Percentiles rank a stretch among this genome's conserved stretches.
These are phyloP conservation scores for Eremobia ochroleuca DNA, from an alignment of 2,888 invertebrate species.

Conservation along the genomic window DNA sequence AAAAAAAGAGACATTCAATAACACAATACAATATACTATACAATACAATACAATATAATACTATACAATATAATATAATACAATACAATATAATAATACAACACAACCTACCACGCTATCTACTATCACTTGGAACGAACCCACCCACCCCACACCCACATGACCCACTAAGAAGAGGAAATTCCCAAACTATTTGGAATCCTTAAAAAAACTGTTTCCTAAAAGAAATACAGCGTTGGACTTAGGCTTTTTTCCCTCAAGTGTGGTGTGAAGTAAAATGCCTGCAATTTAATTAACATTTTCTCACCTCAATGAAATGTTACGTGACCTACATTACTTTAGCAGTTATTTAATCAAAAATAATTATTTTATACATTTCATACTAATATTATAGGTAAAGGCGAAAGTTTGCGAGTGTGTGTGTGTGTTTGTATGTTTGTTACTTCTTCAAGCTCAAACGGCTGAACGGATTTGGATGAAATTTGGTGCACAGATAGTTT, in stretches of 20 bases:
- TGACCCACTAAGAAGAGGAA: conserved; percentile 73
- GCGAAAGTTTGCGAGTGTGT: no score
- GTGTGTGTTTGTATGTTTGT: no score
- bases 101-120: no score
- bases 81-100: no score
- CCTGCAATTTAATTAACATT: conserved; percentile 27
- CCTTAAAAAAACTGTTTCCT: conserved; percentile 55
- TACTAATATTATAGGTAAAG: no score
- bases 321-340: background rate
- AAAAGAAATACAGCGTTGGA: conserved; percentile 37
- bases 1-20: no score
- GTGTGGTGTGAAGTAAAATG: conserved; percentile 20
- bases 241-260: conserved; percentile 18
- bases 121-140: conserved; percentile 59
- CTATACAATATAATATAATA: no score
- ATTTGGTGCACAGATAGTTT: no score
- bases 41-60: no score
- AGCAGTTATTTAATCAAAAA: background rate
- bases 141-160: conserved; percentile 62
- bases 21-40: no score
- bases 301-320: conserved; percentile 13
- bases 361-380: background rate
- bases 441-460: no score
- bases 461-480: no score
- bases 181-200: conserved; percentile 70